A percentile compares a stretch with the other conserved stretches of the same genome.
Conservation (phyloP, 2,888 invertebrate species). For the Chloromyia formosa region DNA sequence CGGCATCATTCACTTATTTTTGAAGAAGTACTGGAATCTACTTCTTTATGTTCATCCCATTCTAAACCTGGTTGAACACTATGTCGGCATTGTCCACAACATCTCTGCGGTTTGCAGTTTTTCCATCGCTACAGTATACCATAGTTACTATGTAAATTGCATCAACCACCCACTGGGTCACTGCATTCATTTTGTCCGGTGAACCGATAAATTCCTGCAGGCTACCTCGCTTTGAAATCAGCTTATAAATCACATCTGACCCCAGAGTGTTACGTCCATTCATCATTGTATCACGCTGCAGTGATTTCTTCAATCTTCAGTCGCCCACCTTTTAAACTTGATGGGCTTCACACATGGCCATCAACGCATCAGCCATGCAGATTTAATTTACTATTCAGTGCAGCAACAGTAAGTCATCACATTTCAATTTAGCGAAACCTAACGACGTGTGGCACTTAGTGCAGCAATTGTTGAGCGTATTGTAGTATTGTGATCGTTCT, state of each 20-base stretch:
- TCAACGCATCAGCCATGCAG: slow-evolving; percentile 22
- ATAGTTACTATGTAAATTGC: too few species aligned
- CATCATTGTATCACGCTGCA: slow-evolving; percentile 19
- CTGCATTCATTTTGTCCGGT: slow-evolving; percentile 18
- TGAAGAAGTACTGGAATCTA: too few species aligned
- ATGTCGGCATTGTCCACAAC: too few species aligned
- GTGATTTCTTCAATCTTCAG: slow-evolving; percentile 11
- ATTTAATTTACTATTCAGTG: slow-evolving; percentile 43
- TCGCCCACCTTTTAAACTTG: neutral
- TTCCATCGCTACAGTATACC: too few species aligned
- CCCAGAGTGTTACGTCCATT: neutral
- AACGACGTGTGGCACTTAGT: slow-evolving; percentile 41
- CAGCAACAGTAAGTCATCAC: slow-evolving; percentile 33
- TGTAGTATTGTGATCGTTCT: slow-evolving; percentile 19
- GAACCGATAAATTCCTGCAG: slow-evolving; percentile 11
- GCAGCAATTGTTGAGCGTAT: slow-evolving; percentile 46
- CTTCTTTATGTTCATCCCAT: too few species aligned
- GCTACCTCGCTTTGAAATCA: neutral
- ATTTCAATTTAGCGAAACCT: slow-evolving; percentile 43
- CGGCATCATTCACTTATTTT: too few species aligned
- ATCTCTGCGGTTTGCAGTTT: too few species aligned
- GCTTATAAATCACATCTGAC: slow-evolving; percentile 27
- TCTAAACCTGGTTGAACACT: too few species aligned
- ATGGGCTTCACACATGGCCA: neutral
- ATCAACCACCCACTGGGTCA: neutral